Evolutionary conservation across 2,888 invertebrate species (phyloP), one percentile per base, ranked within the genome.

Genomic region (Orthosia gothica): DNA sequence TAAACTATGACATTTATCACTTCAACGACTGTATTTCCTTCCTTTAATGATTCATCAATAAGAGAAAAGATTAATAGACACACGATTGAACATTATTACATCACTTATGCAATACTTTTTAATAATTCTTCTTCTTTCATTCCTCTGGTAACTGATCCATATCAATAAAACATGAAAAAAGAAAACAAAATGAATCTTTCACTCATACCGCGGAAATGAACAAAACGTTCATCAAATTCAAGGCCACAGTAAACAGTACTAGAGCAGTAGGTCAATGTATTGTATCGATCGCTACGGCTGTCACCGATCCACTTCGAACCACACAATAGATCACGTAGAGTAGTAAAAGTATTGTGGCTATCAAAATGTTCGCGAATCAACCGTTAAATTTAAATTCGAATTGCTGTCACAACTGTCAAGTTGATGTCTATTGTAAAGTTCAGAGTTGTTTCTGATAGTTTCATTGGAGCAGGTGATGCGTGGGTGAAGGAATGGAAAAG

Each of bases 251-350:
- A 63, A 12, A 64, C 16, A 52, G n/a, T 61, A 32, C 26, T 55
- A 50, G 82, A 64, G 12, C 79, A 82, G 79, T 80, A 59, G 80
- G 83, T 61, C 79, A 80, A 78, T 26, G 55, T 45, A 78, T 82
- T 80, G 82, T 78, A 52, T 64, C 32, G 20, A 58, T 75, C 20
- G 57, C 54, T 32, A 65, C 80, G 50, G 57, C 67, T 80, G 75
- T 83, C 75, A 68, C 70, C 45, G 81, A 47, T 80, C 81, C 45
- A 83, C 80, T 71, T 82, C n/a, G 45, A 7, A n/a, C 52, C 26
- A 13, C 54, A 79, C 66, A 79, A 75, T 68, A 68, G 70, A 52
- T 54, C 86, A 79, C 80, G 82, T 84, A 57, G 54, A 7, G 54
- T 73, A 47, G 62, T 78, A 79, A 72, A 79, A 79, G 74, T 70